Evolutionary conservation across 2,888 invertebrate genomes (phyloP).

Genomic region (Ichneumoninae sp.): DNA sequence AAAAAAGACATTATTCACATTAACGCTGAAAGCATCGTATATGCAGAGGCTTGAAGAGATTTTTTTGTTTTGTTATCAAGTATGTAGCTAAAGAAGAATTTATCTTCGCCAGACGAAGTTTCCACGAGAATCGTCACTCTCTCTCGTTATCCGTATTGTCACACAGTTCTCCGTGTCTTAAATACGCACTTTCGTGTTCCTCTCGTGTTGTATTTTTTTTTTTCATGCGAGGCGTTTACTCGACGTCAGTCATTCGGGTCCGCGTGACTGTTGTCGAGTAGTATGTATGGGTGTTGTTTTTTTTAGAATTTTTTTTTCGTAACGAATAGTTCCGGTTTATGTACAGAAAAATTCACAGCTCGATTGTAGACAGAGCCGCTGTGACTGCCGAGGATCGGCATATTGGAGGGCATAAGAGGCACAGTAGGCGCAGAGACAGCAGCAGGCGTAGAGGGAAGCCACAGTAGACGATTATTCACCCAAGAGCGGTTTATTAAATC

Average conservation of each 20-base stretch:
- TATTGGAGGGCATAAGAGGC: conserved; percentile 20
- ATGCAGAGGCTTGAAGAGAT: conserved; percentile 50
- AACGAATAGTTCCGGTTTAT: conserved; percentile 39
- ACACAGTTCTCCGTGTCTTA: conserved; percentile 38
- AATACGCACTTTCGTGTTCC: conserved; percentile 29
- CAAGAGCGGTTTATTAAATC: conserved; percentile 34
- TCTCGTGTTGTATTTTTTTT: conserved; percentile 19
- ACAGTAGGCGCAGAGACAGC: conserved; percentile 56
- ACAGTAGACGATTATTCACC: conserved; percentile 53
- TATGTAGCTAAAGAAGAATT: conserved; percentile 38
- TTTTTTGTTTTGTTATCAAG: conserved; percentile 58
- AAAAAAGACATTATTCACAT: conserved; percentile 28
- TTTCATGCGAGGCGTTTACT: conserved; percentile 43
- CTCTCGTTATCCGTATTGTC: conserved; percentile 32
- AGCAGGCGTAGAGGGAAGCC: conserved; percentile 62
- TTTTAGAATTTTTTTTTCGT: conserved; percentile 28
- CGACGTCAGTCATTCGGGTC: conserved; percentile 33
- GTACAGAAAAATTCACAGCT: conserved; percentile 43
- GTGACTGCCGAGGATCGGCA: conserved; percentile 50
- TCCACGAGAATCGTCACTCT: conserved; percentile 32
- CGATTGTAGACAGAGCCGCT: conserved; percentile 39
- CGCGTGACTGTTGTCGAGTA: conserved; percentile 41
- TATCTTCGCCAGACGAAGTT: conserved; percentile 55
- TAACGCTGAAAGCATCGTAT: conserved; percentile 47
- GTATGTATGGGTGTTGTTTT: conserved; percentile 36